Percentiles rank a stretch among this genome's conserved stretches.
These are phyloP conservation scores for Dipodomys spectabilis DNA, from an alignment of 2,113 vertebrate species.

Conservation along the genomic window DNA sequence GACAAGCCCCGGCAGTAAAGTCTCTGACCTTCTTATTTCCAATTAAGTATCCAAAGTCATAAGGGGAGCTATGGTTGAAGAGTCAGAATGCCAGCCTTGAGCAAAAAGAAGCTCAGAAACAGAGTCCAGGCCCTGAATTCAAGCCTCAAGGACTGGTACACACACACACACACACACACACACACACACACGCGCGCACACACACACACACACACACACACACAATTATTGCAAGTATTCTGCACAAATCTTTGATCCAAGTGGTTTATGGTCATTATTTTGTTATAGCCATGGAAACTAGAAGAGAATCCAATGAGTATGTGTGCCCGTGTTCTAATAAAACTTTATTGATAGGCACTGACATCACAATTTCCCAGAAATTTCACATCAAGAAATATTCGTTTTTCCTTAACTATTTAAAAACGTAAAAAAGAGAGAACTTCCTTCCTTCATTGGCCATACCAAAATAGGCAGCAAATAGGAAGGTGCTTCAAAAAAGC, in stretches of 20 bases:
- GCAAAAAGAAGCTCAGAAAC: no score
- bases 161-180: not conserved
- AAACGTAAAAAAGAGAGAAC: not conserved
- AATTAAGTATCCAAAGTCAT: no score
- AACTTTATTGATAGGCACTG: not conserved
- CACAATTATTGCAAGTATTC: not conserved
- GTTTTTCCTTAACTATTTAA: conserved; percentile 20
- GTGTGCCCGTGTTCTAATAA: not conserved
- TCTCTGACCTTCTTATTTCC: no score
- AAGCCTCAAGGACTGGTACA: no score
- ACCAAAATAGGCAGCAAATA: not conserved
- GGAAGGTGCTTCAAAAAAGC: not conserved
- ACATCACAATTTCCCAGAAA: conserved; percentile 31
- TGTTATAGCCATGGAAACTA: no score
- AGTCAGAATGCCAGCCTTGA: no score
- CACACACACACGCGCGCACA: conserved; percentile 8
- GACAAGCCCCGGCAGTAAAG: no score
- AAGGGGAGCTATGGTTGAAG: no score
- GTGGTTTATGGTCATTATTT: no score
- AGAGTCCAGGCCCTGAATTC: no score
- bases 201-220: conserved; percentile 15
- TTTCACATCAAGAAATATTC: conserved; percentile 41
- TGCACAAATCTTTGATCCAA: not conserved
- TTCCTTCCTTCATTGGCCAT: not conserved
- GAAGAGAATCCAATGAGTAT: not conserved